Conservation (phyloP, 2,113 vertebrate species). For the Cephalopholis sonnerati region DNA sequence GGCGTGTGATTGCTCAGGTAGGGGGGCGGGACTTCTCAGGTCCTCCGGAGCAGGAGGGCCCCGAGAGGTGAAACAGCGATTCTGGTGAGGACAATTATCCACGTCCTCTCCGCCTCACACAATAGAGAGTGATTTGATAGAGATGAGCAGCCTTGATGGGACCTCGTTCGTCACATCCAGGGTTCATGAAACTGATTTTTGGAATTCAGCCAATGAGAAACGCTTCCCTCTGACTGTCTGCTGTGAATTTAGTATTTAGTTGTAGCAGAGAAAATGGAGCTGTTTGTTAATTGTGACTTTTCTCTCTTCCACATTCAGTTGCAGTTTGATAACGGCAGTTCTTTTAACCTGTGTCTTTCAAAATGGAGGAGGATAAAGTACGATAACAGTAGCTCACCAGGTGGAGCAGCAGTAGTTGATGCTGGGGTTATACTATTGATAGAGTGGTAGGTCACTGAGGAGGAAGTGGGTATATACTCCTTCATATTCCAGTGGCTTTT, state of each 20-base stretch:
- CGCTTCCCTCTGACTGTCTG: not conserved
- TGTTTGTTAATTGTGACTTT: not conserved
- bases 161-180: conserved; percentile 1
- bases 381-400: too few relatives aligned
- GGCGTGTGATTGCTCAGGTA: conserved; percentile 83
- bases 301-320: too few relatives aligned
- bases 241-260: conserved; percentile 1
- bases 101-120: conserved; percentile 42
- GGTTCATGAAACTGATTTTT: conserved; percentile 20
- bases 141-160: conserved; percentile 25
- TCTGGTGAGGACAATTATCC: conserved; percentile 62
- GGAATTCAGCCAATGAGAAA: not conserved
- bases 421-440: too few relatives aligned
- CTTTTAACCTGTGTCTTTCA: not conserved
- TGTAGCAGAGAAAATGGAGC: not conserved
- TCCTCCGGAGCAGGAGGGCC: conserved; percentile 25
- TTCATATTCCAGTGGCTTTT: too few relatives aligned
- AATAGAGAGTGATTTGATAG: conserved; percentile 74
- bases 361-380: too few relatives aligned
- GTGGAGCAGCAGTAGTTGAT: too few relatives aligned
- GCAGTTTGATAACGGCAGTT: too few relatives aligned
- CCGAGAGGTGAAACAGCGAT: conserved; percentile 30
- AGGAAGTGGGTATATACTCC: too few relatives aligned
- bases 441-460: too few relatives aligned
- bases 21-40: conserved; percentile 53